These are phyloP conservation scores for Leucania comma DNA, from an alignment of 2,888 invertebrate genomes.

Conservation along the genomic window DNA sequence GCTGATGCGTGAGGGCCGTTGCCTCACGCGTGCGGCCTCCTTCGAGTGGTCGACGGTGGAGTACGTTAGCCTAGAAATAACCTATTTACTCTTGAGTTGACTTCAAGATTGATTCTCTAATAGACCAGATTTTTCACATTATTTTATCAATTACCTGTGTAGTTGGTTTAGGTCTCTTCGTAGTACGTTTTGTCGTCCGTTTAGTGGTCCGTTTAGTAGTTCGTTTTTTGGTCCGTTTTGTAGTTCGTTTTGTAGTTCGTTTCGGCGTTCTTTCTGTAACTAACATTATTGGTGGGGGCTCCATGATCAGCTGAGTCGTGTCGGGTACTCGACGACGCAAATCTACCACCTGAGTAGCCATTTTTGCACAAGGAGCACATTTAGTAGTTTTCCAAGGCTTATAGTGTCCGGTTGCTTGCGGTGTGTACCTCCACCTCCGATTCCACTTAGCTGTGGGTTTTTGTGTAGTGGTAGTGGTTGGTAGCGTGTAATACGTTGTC, in stretches of 20 bases:
- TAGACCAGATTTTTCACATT: no score
- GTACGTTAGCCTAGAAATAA: no score
- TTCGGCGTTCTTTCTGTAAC: background rate
- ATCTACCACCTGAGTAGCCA: background rate
- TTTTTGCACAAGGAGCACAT: background rate
- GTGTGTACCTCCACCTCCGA: slow-evolving; percentile 67
- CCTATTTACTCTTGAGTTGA: no score
- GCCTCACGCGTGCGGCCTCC: no score
- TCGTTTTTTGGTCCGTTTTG: background rate
- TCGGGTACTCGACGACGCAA: background rate
- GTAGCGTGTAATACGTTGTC: background rate
- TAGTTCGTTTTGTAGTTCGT: background rate
- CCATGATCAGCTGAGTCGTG: background rate
- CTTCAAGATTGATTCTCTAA: no score
- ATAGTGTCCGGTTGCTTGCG: slow-evolving; percentile 23
- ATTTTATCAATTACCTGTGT: slow-evolving; percentile 22
- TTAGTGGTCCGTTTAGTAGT: background rate
- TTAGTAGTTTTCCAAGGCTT: slow-evolving; percentile 23
- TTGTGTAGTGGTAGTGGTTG: background rate
- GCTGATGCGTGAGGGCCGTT: no score
- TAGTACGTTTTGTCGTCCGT: background rate
- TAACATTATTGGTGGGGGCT: background rate
- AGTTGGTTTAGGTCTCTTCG: slow-evolving; percentile 5
- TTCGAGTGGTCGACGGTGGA: no score
- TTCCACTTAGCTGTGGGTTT: slow-evolving; percentile 1